phyloP scores from a whole-genome alignment of 1,140 invertebrate genomes.

The Vanessa tameamea region DNA sequence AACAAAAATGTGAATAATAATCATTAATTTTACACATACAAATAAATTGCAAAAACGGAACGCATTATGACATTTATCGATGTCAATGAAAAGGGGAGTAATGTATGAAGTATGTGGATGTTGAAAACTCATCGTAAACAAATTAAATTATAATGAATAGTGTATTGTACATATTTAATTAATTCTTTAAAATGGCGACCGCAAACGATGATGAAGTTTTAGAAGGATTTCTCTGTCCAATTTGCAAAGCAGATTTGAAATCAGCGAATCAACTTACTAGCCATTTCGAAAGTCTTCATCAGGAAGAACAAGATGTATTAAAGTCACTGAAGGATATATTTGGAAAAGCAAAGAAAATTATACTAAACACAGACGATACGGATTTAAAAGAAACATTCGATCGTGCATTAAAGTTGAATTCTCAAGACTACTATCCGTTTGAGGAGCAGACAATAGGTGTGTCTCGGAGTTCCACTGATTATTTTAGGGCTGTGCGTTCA shows the following conservation, averaged over 20 bases:
- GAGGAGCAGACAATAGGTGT: slow-evolving; percentile 86
- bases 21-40: neutral
- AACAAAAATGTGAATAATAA: neutral
- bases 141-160: slow-evolving; percentile 37
- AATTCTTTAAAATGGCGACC: slow-evolving; percentile 54
- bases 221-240: slow-evolving; percentile 96
- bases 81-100: slow-evolving; percentile 5
- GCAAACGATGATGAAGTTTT: slow-evolving; percentile 84
- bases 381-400: slow-evolving; percentile 82
- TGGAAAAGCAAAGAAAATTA: slow-evolving; percentile 94
- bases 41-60: slow-evolving; percentile 13
- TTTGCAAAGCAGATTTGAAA: slow-evolving; percentile 94
- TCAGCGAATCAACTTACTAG: slow-evolving; percentile 89
- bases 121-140: slow-evolving; percentile 24
- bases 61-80: slow-evolving; percentile 25
- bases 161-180: slow-evolving; percentile 13
- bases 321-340: slow-evolving; percentile 95
- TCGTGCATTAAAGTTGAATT: slow-evolving; percentile 75
- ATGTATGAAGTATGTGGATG: neutral
- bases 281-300: slow-evolving; percentile 94
- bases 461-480: slow-evolving; percentile 85
- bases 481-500: slow-evolving; percentile 87
- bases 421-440: slow-evolving; percentile 70
- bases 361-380: slow-evolving; percentile 88
- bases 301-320: slow-evolving; percentile 94